Base-by-base conservation (phyloP, 1,140 invertebrate genomes). In the Chrysomallon squamiferum region DNA sequence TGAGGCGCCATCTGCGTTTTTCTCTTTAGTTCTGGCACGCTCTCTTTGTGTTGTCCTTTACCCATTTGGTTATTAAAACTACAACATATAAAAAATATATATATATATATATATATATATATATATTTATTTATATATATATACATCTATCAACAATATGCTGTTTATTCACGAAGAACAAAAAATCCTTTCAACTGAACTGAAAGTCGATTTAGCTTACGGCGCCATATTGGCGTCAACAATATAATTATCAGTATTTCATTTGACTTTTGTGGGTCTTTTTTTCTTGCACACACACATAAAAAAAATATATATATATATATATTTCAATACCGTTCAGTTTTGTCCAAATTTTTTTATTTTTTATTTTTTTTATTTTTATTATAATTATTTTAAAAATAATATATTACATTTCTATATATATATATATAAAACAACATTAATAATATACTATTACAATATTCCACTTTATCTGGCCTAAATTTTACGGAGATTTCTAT, bases 11-110 rank as follows among this genome's bases (percentile, higher is more conserved):
- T 41, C 6, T 60, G 38, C 1, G n/a, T 58, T 9, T 59, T 47
- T 20, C 22, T 49, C 22, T 20, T n/a, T 32, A 50, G 33, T n/a
- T 58, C 54, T 15, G 35, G 22, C 22, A n/a, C n/a, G 29, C 33
- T 33, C 20, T 33, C 54, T 5, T 58, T 20, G 25, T 69, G 62
- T 22, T 18, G 22, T 60, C 62, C 62, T 32, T 64, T 60, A 25
- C 67, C 62, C 62, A 69, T 69, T 45, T 2, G 2, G 27, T n/a
- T 18, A 20, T 22, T 50, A 11, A 20, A 50, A 18, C 20, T 27
- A 22, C 11, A 2, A 2, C 11, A 22, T 2, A 20, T 18, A 22
- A 4, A 13, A 45, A 18, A 4, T 3, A 45, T 45, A 4, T 1
- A 58, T 1, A 2, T 32, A 18, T 58, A 33, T 30, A 27, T 30